Evolutionary conservation across 2,113 vertebrate genomes (phyloP).

Genomic region (Sylvietta virens): DNA sequence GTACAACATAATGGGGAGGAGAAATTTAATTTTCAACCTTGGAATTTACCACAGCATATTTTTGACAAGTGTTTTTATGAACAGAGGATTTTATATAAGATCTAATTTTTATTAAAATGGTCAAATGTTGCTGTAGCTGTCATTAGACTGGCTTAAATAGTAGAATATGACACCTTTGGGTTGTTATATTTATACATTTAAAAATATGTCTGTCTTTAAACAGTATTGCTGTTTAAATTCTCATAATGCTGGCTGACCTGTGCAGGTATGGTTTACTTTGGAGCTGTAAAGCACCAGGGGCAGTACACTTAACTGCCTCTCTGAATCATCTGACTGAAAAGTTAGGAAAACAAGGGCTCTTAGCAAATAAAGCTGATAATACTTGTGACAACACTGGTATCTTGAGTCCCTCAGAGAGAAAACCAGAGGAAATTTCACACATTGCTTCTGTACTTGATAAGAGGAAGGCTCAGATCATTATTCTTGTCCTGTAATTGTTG

Average conservation of each 20-base stretch:
- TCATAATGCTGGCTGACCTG: background rate
- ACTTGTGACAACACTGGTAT: background rate
- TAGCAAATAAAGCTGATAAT: background rate
- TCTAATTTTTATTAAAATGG: background rate
- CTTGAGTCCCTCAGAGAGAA: background rate
- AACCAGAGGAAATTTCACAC: background rate
- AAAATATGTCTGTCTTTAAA: background rate
- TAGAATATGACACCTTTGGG: background rate
- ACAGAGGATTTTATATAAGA: background rate
- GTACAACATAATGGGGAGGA: background rate
- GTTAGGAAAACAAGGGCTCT: background rate
- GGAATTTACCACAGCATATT: background rate
- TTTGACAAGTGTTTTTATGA: background rate
- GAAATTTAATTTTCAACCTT: background rate
- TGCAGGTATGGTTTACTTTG: background rate
- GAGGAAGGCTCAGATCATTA: background rate
- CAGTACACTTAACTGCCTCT: background rate
- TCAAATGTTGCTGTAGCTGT: background rate
- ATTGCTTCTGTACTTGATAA: background rate
- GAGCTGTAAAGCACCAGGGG: background rate
- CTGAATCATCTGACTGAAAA: background rate
- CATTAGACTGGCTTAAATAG: background rate
- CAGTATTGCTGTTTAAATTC: background rate
- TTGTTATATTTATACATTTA: background rate
- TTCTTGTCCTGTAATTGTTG: background rate